These are phyloP conservation scores for Coryphaenoides rupestris DNA, from an alignment of 2,113 vertebrate genomes.

Conservation along the genomic window DNA sequence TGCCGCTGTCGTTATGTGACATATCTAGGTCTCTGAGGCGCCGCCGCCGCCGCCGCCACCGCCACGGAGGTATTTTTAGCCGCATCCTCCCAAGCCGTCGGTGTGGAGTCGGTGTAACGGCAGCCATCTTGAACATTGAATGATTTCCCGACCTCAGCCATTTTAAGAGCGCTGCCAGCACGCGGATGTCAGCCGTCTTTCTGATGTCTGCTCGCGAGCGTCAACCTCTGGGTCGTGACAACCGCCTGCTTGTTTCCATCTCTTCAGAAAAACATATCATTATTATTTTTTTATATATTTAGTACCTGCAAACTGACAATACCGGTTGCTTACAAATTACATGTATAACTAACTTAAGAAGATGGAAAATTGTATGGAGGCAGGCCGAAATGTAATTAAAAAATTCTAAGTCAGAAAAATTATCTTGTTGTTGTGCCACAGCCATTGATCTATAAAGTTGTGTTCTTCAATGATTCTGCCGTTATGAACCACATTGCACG, in stretches of 20 bases:
- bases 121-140: slow-evolving; percentile 49
- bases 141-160: slow-evolving; percentile 48
- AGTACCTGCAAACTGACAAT: too few species aligned
- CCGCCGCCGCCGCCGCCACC: too few species aligned
- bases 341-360: too few species aligned
- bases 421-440: too few species aligned
- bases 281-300: neutral
- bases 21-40: slow-evolving; percentile 58
- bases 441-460: too few species aligned
- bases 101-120: slow-evolving; percentile 37
- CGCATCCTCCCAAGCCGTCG: slow-evolving; percentile 31
- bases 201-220: neutral
- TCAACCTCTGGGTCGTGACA: neutral
- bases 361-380: too few species aligned
- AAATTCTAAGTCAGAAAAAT: too few species aligned
- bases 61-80: slow-evolving; percentile 47
- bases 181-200: slow-evolving; percentile 1
- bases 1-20: slow-evolving; percentile 39
- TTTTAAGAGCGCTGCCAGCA: slow-evolving; percentile 37
- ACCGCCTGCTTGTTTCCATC: slow-evolving; percentile 10
- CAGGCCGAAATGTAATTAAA: too few species aligned
- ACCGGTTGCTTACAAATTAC: too few species aligned
- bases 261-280: neutral
- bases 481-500: too few species aligned
- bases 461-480: too few species aligned